These are phyloP conservation scores for Zaprionus tsacasi DNA, from an alignment of 1,140 invertebrate genomes.

Conservation along the genomic window DNA sequence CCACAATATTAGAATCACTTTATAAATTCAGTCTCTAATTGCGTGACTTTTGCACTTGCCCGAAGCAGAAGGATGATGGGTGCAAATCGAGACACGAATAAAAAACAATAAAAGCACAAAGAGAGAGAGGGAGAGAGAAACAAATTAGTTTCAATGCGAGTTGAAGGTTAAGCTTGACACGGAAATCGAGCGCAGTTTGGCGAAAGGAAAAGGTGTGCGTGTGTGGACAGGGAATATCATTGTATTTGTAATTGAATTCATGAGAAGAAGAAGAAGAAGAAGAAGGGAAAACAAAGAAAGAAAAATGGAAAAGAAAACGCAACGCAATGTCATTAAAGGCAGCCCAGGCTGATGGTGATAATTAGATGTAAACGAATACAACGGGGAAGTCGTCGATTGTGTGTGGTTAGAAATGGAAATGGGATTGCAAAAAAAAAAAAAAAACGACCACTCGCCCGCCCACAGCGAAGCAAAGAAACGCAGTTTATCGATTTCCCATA, in stretches of 20 bases:
- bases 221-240: conserved; percentile 2
- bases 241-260: conserved; percentile 38
- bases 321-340: conserved; percentile 16
- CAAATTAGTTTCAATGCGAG: conserved; percentile 77
- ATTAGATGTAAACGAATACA: conserved; percentile 43
- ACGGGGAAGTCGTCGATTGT: conserved; percentile 27
- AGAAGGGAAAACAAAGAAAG: conserved; percentile 8
- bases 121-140: conserved; percentile 8
- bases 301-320: conserved; percentile 12
- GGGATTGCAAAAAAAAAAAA: conserved; percentile 5
- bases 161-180: conserved; percentile 75
- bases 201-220: conserved; percentile 2
- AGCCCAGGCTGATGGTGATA: conserved; percentile 2
- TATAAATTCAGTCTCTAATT: conserved; percentile 72
- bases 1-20: conserved; percentile 67
- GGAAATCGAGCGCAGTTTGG: conserved; percentile 53
- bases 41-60: conserved; percentile 17
- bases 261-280: not conserved
- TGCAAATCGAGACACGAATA: conserved; percentile 34
- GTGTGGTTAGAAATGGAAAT: conserved; percentile 31
- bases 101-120: conserved; percentile 7
- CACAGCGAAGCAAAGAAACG: not conserved
- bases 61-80: not conserved
- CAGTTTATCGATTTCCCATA: conserved; percentile 39
- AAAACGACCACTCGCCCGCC: not conserved